These are phyloP conservation scores for Nesogale talazaci DNA, from an alignment of 2,113 vertebrate genomes.

Conservation along the genomic window DNA sequence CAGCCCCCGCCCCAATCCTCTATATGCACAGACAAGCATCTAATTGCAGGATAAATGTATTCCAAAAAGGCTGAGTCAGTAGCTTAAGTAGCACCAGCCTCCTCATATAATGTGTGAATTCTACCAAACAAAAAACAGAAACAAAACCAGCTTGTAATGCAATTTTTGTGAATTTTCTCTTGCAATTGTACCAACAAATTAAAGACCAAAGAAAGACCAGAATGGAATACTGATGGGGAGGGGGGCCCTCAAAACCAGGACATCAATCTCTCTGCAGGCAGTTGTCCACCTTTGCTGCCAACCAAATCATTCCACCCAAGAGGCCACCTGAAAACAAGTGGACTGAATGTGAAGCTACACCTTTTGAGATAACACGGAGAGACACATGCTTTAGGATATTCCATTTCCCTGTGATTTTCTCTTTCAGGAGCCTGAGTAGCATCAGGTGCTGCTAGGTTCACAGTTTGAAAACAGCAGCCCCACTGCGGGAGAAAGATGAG, in stretches of 20 bases:
- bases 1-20: not conserved
- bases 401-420: slow-evolving; percentile 32
- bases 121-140: not conserved
- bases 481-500: too few species aligned
- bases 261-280: slow-evolving; percentile 54
- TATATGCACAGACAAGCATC: not conserved
- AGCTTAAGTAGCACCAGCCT: slow-evolving; percentile 3
- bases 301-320: slow-evolving; percentile 43
- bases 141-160: slow-evolving; percentile 43
- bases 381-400: slow-evolving; percentile 25
- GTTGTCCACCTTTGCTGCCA: too few species aligned
- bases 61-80: slow-evolving; percentile 46
- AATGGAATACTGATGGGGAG: slow-evolving; percentile 43
- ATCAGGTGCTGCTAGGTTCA: too few species aligned
- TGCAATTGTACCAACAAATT: slow-evolving; percentile 70
- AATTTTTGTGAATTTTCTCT: slow-evolving; percentile 71
- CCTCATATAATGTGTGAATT: slow-evolving; percentile 10
- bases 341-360: not conserved
- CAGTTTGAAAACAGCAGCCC: too few species aligned
- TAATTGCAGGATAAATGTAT: slow-evolving; percentile 50
- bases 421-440: not conserved
- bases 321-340: slow-evolving; percentile 20
- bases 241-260: slow-evolving; percentile 31
- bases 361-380: slow-evolving; percentile 48
- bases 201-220: slow-evolving; percentile 60